phyloP scores from a whole-genome alignment of 2,113 vertebrate genomes.

The Choloepus hoffmanni region DNA sequence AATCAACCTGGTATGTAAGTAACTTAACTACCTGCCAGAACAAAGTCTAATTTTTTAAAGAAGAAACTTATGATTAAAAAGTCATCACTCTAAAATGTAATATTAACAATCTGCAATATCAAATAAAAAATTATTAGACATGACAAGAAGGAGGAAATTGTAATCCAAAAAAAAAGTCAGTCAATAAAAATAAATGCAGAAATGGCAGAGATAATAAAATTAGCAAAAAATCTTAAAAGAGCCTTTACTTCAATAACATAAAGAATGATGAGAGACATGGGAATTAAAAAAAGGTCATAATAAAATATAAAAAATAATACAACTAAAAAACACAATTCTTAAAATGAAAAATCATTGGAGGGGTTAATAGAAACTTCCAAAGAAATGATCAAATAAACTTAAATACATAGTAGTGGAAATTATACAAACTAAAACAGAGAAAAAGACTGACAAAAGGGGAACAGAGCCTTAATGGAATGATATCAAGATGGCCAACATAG shows the following conservation, averaged over 20 bases:
- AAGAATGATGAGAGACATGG: not conserved
- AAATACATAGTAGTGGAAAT: not conserved
- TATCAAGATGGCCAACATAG: not conserved
- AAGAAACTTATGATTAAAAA: not conserved
- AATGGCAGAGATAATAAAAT: not conserved
- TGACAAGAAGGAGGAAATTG: not conserved
- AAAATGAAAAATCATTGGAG: not conserved
- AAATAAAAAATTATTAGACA: not conserved
- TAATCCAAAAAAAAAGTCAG: not conserved
- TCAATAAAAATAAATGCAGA: not conserved
- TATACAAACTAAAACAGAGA: constrained; percentile 5
- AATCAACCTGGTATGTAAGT: not conserved
- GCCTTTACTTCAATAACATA: not conserved
- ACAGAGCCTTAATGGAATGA: not conserved
- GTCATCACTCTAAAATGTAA: not conserved
- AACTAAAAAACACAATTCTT: not conserved
- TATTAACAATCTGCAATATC: not conserved
- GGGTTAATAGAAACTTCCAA: not conserved
- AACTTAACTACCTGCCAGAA: not conserved
- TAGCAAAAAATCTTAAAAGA: no score
- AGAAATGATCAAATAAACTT: not conserved
- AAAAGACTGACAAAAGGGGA: not conserved
- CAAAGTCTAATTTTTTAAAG: not conserved
- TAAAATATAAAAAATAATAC: not conserved
- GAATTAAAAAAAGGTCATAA: not conserved